Percentiles rank a stretch among this genome's conserved stretches.
Evolutionary conservation across 1,140 invertebrate species (phyloP).

Genomic region (Drosophila ironensis): DNA sequence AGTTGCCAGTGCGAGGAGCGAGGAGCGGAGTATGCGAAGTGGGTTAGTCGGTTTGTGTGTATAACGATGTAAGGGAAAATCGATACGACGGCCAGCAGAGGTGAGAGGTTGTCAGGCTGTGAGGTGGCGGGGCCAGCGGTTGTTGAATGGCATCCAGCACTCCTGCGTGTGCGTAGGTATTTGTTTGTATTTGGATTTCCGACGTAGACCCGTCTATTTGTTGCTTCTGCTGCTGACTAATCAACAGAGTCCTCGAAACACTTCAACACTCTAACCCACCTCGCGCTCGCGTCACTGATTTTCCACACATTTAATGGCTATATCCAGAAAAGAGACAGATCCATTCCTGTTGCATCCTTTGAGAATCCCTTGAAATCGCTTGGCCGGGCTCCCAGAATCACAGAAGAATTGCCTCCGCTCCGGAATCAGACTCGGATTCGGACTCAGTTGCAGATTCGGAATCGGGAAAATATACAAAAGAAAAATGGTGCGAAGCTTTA

Average conservation of each 20-base stretch:
- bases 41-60: slow-evolving; percentile 75
- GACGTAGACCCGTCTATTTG: slow-evolving; percentile 12
- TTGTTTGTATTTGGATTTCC: slow-evolving; percentile 27
- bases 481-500: slow-evolving; percentile 37
- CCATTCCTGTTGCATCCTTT: slow-evolving; percentile 24
- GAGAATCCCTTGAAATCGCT: slow-evolving; percentile 6
- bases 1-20: too few species aligned
- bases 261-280: too few species aligned
- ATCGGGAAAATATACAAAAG: slow-evolving; percentile 16
- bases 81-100: slow-evolving; percentile 43
- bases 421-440: slow-evolving; percentile 16
- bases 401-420: too few species aligned
- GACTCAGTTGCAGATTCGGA: slow-evolving; percentile 19
- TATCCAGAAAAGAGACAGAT: background rate
- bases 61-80: slow-evolving; percentile 77
- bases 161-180: background rate
- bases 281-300: background rate
- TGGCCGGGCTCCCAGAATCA: too few species aligned
- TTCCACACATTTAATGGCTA: slow-evolving; percentile 14
- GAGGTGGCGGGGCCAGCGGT: slow-evolving; percentile 31
- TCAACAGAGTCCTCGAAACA: too few species aligned
- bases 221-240: slow-evolving; percentile 7
- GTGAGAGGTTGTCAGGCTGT: slow-evolving; percentile 21
- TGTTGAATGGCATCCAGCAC: slow-evolving; percentile 59
- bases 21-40: too few species aligned